These are phyloP conservation scores for Cyanistes caeruleus DNA, from an alignment of 2,113 vertebrate genomes.

Conservation along the genomic window DNA sequence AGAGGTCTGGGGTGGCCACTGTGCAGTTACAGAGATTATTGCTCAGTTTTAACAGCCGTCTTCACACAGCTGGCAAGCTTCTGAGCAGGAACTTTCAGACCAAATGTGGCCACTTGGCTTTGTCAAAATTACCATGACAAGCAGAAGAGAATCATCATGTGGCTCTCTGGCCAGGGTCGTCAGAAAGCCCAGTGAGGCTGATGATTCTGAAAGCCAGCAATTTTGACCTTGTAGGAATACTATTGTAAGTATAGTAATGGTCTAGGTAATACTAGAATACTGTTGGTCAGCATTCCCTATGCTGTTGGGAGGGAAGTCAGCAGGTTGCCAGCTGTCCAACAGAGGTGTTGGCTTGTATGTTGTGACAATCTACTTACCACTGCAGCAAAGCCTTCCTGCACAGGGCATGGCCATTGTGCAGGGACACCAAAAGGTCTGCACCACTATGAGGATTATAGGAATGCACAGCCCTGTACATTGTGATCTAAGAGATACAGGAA, in stretches of 20 bases:
- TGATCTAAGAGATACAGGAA: not conserved
- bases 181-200: not conserved
- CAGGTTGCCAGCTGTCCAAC: not conserved
- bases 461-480: accelerated
- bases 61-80: not conserved
- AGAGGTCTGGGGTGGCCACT: not conserved
- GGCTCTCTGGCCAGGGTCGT: not conserved
- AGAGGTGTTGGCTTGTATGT: not conserved
- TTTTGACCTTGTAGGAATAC: not conserved
- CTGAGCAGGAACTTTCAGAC: not conserved
- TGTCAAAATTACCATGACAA: not conserved
- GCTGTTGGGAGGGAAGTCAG: not conserved
- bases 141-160: not conserved
- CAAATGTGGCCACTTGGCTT: not conserved
- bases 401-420: not conserved
- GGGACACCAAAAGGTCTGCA: not conserved
- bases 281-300: not conserved
- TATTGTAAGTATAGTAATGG: too few species aligned
- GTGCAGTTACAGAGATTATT: not conserved
- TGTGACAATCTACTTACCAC: accelerated
- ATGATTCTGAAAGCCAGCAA: too few species aligned
- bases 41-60: not conserved
- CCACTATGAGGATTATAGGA: not conserved
- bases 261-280: too few species aligned
- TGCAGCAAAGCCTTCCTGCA: not conserved